Conservation (phyloP, 2,888 invertebrate genomes). For the Scelioninae gen. 1 region DNA sequence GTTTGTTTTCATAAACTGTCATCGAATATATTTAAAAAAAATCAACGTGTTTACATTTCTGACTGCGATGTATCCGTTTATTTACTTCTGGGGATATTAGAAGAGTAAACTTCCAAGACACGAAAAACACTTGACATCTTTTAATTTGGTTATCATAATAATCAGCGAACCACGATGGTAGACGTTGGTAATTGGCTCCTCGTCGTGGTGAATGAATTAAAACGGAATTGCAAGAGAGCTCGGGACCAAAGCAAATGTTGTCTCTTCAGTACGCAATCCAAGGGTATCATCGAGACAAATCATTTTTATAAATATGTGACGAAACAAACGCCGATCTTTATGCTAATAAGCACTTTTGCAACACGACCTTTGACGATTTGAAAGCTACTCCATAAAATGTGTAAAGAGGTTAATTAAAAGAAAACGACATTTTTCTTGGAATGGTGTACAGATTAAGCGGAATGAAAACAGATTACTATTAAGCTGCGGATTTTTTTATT, state of each 20-base stretch:
- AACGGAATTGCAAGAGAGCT: slow-evolving; percentile 26
- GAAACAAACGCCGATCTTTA: slow-evolving; percentile 28
- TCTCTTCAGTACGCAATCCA: neutral
- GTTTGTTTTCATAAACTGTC: neutral
- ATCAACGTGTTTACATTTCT: too few species aligned
- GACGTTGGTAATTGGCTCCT: slow-evolving; percentile 54
- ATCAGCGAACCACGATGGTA: slow-evolving; percentile 24
- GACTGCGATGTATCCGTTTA: too few species aligned
- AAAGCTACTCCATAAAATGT: slow-evolving; percentile 6
- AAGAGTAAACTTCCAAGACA: too few species aligned
- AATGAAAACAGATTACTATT: too few species aligned
- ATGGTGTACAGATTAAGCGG: too few species aligned
- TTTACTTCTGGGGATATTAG: too few species aligned
- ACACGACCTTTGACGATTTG: slow-evolving; percentile 8
- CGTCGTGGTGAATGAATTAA: slow-evolving; percentile 52
- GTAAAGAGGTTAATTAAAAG: neutral
- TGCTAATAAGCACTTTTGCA: slow-evolving; percentile 18
- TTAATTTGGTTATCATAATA: slow-evolving; percentile 42
- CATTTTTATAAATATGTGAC: slow-evolving; percentile 40
- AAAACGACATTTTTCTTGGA: neutral
- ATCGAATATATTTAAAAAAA: too few species aligned
- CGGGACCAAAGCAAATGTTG: slow-evolving; percentile 20
- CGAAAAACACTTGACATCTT: slow-evolving; percentile 26
- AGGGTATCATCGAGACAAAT: slow-evolving; percentile 24
- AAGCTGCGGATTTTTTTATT: too few species aligned